Evolutionary conservation across 2,113 vertebrate species (phyloP), one percentile per base, ranked within the genome.

Genomic region (Propithecus coquereli): DNA sequence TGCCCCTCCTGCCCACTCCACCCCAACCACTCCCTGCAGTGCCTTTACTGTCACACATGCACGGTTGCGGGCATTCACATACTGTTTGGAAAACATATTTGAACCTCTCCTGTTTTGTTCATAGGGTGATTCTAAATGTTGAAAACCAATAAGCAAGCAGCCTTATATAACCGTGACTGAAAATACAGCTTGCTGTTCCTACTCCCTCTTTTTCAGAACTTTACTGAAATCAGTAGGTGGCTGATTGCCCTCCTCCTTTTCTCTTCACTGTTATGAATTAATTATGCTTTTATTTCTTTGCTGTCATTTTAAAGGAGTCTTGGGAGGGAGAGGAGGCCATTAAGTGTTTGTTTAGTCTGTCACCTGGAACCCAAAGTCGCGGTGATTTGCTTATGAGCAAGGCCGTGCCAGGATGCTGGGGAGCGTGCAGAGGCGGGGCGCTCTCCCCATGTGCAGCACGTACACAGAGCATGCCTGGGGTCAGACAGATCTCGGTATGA

Each of bases 281-380:
- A 54, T 43, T 74, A 45, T 89, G 68, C 43, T 73, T 92, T 79
- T 61, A 59, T 94, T 91, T 70, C 70, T 61, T 85, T 79, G 37
- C 66, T 90, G n/a, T 82, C 37, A 54, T 81, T 94, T 70, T 81
- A 37, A 93, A 91, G 74, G 25, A 27, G 20, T 22, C n/a, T 76
- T 87, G 30, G 52, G 59, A 54, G 37, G 50, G 73, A 30, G 0
- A 30, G 17, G 20, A 74, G 12, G 13, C 14, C 17, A 13, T 34
- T 16, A 74, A 63, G 81, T 77, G 25, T 40, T 50, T 68, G 32
- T n/a, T 76, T 70, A 10, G 37, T 50, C 79, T 92, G 34, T 25
- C 57, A 1, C n/a, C 70, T 80, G 70, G 57, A 88, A 68, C n/a
- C 77, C 7, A 40, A 11, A 25, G 27, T 43, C 25, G 43, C 10